Base-by-base conservation (phyloP, 2,888 invertebrate species). In the Scaptomyza caliginosa region DNA sequence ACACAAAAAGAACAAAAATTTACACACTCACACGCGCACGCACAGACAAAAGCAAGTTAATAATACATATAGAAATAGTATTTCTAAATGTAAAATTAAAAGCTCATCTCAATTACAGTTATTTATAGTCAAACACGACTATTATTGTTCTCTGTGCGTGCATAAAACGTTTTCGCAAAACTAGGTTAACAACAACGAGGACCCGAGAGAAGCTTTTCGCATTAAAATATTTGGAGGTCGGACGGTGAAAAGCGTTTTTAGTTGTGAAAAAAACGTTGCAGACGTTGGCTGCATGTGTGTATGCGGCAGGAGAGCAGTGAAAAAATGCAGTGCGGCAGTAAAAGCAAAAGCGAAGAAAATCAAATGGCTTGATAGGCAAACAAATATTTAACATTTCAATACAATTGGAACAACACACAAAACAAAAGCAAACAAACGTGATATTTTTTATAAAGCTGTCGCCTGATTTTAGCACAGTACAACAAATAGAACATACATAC, bases 351-450 rank as follows among this genome's bases (percentile, higher is more conserved):
- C 64, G 50, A 79, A 74, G 23, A 63, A 24, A 63, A 65, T 65
- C 86, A 71, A 77, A 85, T 77, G 78, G 78, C 85, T 71, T 86
- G 85, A 84, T 86, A 71, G 58, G 51, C 59, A 69, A 73, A 46
- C 52, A 64, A 79, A 74, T 60, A 66, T 79, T 69, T 72, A 67
- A 63, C 43, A 59, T 48, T 54, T 59, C 59, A 51, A 80, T 63
- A 24, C 59, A 74, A 74, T 74, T 30, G 46, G 49, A 36, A 64
- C 34, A n/a, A 56, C 48, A 50, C 26, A 36, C 46, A 46, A 32
- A 32, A 34, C 16, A 38, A 48, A 67, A 58, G 43, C 46, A 82
- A 75, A 48, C 50, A 64, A 79, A 70, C 77, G 81, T 87, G 81
- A 81, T 81, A 81, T 81, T 87, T 86, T 16, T 72, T 69, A 69